A percentile compares a stretch with the other conserved stretches of the same genome.
phyloP scores from a whole-genome alignment of 2,797 vertebrate genomes.

The Setipinna tenuifilis region DNA sequence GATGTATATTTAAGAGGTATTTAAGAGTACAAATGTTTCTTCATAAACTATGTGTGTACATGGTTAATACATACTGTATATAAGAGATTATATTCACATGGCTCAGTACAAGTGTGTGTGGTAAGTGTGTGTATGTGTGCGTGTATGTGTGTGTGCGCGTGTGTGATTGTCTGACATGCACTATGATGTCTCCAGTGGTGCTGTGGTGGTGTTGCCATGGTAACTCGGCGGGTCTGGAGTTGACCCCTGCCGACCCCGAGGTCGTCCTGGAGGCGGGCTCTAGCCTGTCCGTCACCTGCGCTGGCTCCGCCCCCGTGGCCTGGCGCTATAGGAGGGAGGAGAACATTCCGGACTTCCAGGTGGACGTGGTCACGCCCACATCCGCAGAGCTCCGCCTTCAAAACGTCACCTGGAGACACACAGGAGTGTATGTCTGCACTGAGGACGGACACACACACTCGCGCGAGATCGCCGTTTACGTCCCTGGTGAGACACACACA shows the following conservation, averaged over 20 bases:
- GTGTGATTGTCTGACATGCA: too few relatives aligned
- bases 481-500: slow-evolving; percentile 80
- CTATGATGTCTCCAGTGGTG: slow-evolving; percentile 63
- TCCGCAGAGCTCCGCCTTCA: slow-evolving; percentile 76
- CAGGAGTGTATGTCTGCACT: slow-evolving; percentile 83
- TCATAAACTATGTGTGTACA: too few relatives aligned
- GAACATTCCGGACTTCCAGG: slow-evolving; percentile 59
- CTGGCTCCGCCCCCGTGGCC: slow-evolving; percentile 57
- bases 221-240: slow-evolving; percentile 66
- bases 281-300: slow-evolving; percentile 80
- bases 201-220: slow-evolving; percentile 62
- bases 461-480: slow-evolving; percentile 82
- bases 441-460: slow-evolving; percentile 61
- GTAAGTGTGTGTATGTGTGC: slow-evolving; percentile 43
- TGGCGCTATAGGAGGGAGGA: slow-evolving; percentile 81
- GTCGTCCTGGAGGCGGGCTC: slow-evolving; percentile 77
- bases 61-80: too few relatives aligned
- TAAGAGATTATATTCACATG: too few relatives aligned
- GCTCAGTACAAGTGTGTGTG: background rate
- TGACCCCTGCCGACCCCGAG: slow-evolving; percentile 72
- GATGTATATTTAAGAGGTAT: too few relatives aligned
- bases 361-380: slow-evolving; percentile 55
- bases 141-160: slow-evolving; percentile 45
- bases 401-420: slow-evolving; percentile 81
- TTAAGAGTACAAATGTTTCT: too few relatives aligned